Conservation (phyloP, 2,113 vertebrate species). For the Greenwoodochromis staneri region DNA sequence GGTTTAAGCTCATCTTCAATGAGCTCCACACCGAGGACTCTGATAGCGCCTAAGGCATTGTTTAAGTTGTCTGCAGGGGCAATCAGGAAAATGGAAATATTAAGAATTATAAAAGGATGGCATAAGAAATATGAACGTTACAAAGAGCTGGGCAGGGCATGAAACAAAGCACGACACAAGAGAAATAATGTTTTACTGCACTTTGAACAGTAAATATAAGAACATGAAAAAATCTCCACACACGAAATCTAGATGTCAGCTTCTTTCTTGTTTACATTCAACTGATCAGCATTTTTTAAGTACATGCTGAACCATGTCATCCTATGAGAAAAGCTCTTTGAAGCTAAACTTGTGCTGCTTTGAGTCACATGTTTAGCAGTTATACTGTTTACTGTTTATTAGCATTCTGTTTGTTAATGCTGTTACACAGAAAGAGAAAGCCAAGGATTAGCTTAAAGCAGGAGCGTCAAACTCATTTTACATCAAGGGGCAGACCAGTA, state of each 20-base stretch:
- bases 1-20: constrained; percentile 65
- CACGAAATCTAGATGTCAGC: neutral
- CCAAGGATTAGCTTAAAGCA: neutral
- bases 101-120: neutral
- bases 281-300: neutral
- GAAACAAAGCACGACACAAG: neutral
- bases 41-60: constrained; percentile 61
- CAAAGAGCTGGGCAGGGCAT: neutral
- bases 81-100: neutral
- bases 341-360: neutral
- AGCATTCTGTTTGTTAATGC: neutral
- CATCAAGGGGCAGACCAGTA: neutral
- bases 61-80: constrained; percentile 54
- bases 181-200: neutral
- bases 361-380: neutral
- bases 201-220: neutral
- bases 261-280: neutral
- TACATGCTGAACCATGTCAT: neutral
- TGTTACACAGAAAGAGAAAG: neutral
- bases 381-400: neutral
- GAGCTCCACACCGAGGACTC: constrained; percentile 66
- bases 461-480: neutral
- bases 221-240: neutral
- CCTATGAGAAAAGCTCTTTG: neutral
- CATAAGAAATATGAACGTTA: neutral